Conservation (phyloP, 2,113 vertebrate genomes). For the Pampusana beccarii region DNA sequence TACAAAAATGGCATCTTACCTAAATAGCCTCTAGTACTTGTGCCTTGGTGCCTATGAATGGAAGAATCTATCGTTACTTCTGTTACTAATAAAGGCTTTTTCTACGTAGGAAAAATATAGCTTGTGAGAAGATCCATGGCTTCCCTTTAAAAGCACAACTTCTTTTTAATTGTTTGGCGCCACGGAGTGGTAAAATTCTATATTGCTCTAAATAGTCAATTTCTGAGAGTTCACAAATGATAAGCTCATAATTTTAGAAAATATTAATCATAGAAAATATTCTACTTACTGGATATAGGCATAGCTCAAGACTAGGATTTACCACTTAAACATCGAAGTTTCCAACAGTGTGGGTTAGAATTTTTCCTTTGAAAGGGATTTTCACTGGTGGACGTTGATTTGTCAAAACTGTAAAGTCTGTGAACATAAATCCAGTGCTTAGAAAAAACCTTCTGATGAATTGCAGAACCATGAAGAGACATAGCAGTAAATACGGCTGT, state of each 20-base stretch:
- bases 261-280: background rate
- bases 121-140: background rate
- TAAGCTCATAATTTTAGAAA: background rate
- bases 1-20: background rate
- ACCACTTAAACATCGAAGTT: background rate
- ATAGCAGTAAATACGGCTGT: background rate
- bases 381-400: background rate
- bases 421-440: background rate
- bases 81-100: background rate
- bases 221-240: background rate
- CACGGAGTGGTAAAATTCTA: slow-evolving; percentile 56
- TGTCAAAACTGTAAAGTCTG: background rate
- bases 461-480: background rate
- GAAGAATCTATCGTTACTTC: background rate
- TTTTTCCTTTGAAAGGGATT: background rate
- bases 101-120: background rate
- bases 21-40: background rate
- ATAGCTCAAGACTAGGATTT: background rate
- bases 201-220: background rate
- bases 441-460: background rate
- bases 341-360: background rate
- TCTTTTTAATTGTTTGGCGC: slow-evolving; percentile 64
- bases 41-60: background rate
- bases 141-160: background rate
- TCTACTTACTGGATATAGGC: background rate